These are phyloP conservation scores for Panorpa germanica DNA, from an alignment of 2,888 invertebrate species.

Conservation along the genomic window DNA sequence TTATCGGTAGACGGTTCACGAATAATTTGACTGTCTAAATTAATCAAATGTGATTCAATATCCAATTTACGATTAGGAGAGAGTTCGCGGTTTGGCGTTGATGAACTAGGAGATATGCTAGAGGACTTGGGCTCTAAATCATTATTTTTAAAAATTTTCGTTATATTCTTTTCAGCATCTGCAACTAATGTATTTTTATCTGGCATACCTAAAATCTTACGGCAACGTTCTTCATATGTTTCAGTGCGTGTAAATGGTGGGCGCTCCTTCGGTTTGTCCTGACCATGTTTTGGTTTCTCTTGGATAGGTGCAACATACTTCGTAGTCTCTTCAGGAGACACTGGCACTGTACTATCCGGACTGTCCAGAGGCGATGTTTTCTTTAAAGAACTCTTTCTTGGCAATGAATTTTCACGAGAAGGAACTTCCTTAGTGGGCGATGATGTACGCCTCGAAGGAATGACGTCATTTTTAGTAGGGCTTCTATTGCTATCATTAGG, in stretches of 20 bases:
- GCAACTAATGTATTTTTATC: constrained; percentile 21
- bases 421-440: too few relatives aligned
- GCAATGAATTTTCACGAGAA: too few relatives aligned
- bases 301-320: constrained; percentile 18
- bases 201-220: constrained; percentile 46
- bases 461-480: too few relatives aligned
- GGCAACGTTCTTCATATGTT: constrained; percentile 53
- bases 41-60: constrained; percentile 12
- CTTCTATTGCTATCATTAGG: too few relatives aligned
- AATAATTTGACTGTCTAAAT: constrained; percentile 1
- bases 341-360: constrained; percentile 24
- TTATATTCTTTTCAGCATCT: constrained; percentile 14
- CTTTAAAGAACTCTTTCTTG: constrained; percentile 28
- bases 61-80: constrained; percentile 13
- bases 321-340: constrained; percentile 23
- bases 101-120: constrained; percentile 17
- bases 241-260: constrained; percentile 42
- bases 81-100: constrained; percentile 20
- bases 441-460: too few relatives aligned
- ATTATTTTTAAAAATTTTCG: constrained; percentile 15
- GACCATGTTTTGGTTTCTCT: constrained; percentile 21
- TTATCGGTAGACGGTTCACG: constrained; percentile 4
- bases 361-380: constrained; percentile 23
- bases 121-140: constrained; percentile 14
- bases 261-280: constrained; percentile 26